These are phyloP conservation scores for Chiloscyllium punctatum DNA, from an alignment of 2,797 vertebrate species.

Conservation along the genomic window DNA sequence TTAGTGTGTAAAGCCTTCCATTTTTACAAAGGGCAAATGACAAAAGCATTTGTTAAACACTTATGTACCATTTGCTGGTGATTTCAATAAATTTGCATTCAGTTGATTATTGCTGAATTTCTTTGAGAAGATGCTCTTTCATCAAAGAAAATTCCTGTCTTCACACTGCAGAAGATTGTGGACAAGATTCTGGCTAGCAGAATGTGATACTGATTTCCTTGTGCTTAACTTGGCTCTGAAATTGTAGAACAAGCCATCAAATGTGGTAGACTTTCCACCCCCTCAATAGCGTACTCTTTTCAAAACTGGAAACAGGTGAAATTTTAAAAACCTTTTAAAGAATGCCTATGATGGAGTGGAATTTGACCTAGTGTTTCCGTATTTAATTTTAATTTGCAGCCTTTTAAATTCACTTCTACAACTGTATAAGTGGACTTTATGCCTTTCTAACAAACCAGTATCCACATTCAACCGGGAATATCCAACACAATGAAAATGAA, in stretches of 20 bases:
- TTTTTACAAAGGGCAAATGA: not conserved
- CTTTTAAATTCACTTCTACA: not conserved
- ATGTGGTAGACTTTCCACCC: too few species aligned
- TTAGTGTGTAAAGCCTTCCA: not conserved
- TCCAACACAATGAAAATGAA: not conserved
- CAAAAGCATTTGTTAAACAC: not conserved
- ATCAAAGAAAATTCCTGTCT: not conserved
- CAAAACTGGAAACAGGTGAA: not conserved
- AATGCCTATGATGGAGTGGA: not conserved
- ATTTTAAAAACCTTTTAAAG: not conserved
- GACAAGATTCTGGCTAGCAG: not conserved
- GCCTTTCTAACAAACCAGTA: not conserved
- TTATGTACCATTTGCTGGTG: not conserved
- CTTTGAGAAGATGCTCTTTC: not conserved
- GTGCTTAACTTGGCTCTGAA: not conserved
- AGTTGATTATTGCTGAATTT: not conserved
- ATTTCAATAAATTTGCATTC: not conserved
- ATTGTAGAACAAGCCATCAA: too few species aligned
- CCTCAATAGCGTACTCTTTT: not conserved
- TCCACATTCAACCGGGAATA: not conserved
- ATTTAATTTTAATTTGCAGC: not conserved
- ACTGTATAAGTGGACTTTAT: not conserved
- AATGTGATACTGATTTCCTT: not conserved
- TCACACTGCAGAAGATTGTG: not conserved
- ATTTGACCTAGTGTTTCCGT: not conserved